Evolutionary conservation across 2,797 vertebrate species (phyloP).

Genomic region (Semaprochilodus insignis): DNA sequence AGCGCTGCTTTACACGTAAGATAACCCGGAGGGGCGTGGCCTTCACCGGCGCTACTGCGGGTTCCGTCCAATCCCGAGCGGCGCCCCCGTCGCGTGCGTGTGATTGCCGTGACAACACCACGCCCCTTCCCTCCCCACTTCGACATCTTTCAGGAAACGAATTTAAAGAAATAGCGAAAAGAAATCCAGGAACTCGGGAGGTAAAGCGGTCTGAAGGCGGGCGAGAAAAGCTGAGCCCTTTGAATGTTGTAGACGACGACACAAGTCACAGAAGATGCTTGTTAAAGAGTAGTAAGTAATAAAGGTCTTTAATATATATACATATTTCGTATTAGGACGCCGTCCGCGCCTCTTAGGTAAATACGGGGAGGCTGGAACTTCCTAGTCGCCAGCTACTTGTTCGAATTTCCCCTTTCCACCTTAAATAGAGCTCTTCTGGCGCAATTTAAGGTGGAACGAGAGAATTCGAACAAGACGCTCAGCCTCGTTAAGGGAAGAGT

Average conservation of each 20-base stretch:
- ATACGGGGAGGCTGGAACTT: no score
- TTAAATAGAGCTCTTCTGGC: no score
- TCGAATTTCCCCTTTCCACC: no score
- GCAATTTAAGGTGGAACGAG: no score
- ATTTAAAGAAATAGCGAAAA: conserved; percentile 52
- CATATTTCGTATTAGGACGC: neutral
- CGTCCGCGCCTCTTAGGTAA: neutral
- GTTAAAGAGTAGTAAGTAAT: conserved; percentile 81
- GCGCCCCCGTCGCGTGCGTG: conserved; percentile 52
- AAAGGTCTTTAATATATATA: neutral
- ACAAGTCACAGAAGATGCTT: conserved; percentile 67
- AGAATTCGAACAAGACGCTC: no score
- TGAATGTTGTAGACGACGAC: conserved; percentile 24
- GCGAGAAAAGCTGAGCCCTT: conserved; percentile 11
- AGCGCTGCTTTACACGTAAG: neutral
- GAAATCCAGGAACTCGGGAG: conserved; percentile 55
- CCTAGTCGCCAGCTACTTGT: no score
- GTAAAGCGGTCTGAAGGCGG: conserved; percentile 34
- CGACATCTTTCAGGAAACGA: conserved; percentile 71
- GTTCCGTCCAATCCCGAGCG: conserved; percentile 27
- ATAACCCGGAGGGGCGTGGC: neutral
- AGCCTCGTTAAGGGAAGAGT: neutral
- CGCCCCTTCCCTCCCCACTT: conserved; percentile 69
- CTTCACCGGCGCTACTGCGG: neutral
- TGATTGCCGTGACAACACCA: conserved; percentile 77